Percentiles rank a stretch among this genome's conserved stretches.
phyloP scores from a whole-genome alignment of 2,888 invertebrate genomes.

The Merodon equestris region DNA sequence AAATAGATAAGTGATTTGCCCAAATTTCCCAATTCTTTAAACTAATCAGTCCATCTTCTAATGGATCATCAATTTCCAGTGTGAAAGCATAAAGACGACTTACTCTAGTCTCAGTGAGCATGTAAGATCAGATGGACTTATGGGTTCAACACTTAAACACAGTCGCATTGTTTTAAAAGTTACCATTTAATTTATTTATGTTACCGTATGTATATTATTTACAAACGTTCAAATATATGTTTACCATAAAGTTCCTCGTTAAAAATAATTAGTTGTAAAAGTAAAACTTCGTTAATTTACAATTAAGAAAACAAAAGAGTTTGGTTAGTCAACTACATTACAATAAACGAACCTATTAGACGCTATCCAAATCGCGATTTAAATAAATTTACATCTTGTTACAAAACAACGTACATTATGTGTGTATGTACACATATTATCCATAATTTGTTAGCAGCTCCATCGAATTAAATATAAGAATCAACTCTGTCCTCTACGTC shows the following conservation, averaged over 20 bases:
- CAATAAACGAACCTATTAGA: too few relatives aligned
- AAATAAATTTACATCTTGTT: conserved; percentile 56
- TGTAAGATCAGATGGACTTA: too few relatives aligned
- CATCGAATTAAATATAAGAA: conserved; percentile 20
- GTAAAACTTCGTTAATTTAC: conserved; percentile 60
- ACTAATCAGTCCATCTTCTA: too few relatives aligned
- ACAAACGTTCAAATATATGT: conserved; percentile 46
- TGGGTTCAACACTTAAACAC: too few relatives aligned
- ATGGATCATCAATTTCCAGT: too few relatives aligned
- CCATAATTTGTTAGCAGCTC: conserved; percentile 28
- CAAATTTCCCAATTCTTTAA: too few relatives aligned
- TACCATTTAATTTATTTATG: conserved; percentile 43
- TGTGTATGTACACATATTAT: conserved; percentile 10
- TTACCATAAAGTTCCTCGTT: conserved; percentile 9
- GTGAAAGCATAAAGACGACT: too few relatives aligned
- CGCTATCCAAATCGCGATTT: too few relatives aligned
- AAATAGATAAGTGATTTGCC: too few relatives aligned
- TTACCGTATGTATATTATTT: conserved; percentile 49
- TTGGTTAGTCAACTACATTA: conserved; percentile 48
- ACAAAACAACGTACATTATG: conserved; percentile 23
- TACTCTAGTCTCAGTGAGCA: too few relatives aligned
- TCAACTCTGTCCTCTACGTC: conserved; percentile 34
- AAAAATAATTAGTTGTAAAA: conserved; percentile 20
- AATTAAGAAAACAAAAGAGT: conserved; percentile 24
- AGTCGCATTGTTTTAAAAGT: background rate